A percentile compares a stretch with the other conserved stretches of the same genome.
phyloP scores from a whole-genome alignment of 1,140 invertebrate genomes.

The Drosophila chauvacae region DNA sequence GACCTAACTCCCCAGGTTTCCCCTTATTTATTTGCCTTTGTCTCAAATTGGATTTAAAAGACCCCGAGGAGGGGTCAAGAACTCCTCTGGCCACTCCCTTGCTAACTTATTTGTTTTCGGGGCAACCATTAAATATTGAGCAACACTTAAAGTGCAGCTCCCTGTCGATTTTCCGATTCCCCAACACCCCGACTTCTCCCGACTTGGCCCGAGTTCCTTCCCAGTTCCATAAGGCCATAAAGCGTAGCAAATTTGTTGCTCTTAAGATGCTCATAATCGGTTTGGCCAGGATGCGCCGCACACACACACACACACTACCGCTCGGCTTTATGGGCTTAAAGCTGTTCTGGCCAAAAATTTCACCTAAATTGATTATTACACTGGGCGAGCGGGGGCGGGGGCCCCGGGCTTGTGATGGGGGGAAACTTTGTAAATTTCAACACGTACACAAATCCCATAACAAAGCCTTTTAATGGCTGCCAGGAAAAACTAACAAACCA shows the following conservation, averaged over 20 bases:
- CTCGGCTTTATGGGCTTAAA: slow-evolving; percentile 72
- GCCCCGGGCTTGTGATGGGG: background rate
- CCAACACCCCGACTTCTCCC: too few species aligned
- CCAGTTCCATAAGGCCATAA: slow-evolving; percentile 43
- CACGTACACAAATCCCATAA: slow-evolving; percentile 81
- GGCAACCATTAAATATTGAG: slow-evolving; percentile 53
- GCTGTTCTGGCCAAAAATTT: slow-evolving; percentile 63
- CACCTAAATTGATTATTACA: slow-evolving; percentile 78
- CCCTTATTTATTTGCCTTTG: slow-evolving; percentile 27
- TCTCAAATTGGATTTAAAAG: slow-evolving; percentile 22
- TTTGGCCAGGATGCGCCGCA: slow-evolving; percentile 47
- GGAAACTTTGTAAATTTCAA: slow-evolving; percentile 77
- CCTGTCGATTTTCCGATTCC: background rate
- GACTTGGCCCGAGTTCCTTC: background rate
- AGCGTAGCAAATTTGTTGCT: slow-evolving; percentile 68
- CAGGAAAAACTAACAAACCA: slow-evolving; percentile 78
- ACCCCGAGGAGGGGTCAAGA: background rate
- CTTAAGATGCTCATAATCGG: slow-evolving; percentile 74
- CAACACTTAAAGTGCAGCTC: slow-evolving; percentile 49
- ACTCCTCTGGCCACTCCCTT: slow-evolving; percentile 4
- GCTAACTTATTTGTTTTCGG: slow-evolving; percentile 26
- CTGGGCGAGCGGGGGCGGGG: slow-evolving; percentile 1
- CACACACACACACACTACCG: background rate
- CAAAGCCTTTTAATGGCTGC: slow-evolving; percentile 81
- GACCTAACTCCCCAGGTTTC: slow-evolving; percentile 3